Evolutionary conservation across 2,888 invertebrate species (phyloP).

Genomic region (Gymnosoma rotundatum): DNA sequence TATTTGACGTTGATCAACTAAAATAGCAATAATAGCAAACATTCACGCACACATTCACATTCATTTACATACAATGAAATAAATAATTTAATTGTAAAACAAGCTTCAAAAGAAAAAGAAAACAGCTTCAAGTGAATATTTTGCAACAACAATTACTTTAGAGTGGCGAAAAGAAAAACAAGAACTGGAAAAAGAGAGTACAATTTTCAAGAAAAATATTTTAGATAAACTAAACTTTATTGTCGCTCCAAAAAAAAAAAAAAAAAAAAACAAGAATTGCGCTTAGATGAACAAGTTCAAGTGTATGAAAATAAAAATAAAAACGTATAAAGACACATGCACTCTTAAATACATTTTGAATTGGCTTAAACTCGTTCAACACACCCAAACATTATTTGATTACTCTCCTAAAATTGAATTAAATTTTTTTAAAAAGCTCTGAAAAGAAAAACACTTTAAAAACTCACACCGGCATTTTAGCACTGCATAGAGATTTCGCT

Average conservation of each 20-base stretch:
- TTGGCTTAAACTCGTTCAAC: neutral
- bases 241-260: conserved; percentile 37
- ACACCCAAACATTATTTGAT: neutral
- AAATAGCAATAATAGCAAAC: conserved; percentile 16
- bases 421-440: conserved; percentile 26
- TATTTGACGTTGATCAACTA: conserved; percentile 37
- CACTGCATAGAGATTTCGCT: neutral
- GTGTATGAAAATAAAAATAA: conserved; percentile 72
- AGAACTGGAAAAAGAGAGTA: conserved; percentile 16
- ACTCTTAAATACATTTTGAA: conserved; percentile 49
- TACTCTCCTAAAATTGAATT: neutral
- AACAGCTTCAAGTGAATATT: conserved; percentile 22
- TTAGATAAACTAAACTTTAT: conserved; percentile 62
- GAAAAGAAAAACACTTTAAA: conserved; percentile 5
- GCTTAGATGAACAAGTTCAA: conserved; percentile 71
- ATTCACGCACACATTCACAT: neutral
- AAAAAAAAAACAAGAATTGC: conserved; percentile 28
- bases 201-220: neutral
- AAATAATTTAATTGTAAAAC: conserved; percentile 28
- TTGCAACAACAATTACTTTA: neutral
- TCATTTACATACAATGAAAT: neutral
- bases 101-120: conserved; percentile 17
- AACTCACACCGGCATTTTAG: conserved; percentile 35
- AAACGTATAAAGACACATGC: conserved; percentile 34
- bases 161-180: neutral